Evolutionary conservation across 2,797 vertebrate genomes (phyloP).

Genomic region (Hydrolagus colliei): DNA sequence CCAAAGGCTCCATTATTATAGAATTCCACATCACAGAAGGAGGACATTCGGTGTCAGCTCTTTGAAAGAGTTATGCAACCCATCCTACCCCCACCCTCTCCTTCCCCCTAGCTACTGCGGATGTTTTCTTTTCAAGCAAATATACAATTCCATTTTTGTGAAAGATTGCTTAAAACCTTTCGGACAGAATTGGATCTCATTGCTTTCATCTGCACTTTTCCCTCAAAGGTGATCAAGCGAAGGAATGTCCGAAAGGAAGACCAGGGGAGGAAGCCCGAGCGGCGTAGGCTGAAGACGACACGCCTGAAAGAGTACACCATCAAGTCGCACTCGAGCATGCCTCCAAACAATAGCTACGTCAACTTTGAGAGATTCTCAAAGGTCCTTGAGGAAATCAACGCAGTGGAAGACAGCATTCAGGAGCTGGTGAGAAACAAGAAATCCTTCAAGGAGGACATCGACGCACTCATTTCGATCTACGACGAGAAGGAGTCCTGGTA

Average conservation of each 20-base stretch:
- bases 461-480: slow-evolving; percentile 81
- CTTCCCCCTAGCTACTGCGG: too few species aligned
- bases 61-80: too few species aligned
- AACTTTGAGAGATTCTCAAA: slow-evolving; percentile 96
- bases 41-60: too few species aligned
- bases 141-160: too few species aligned
- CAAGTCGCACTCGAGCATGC: slow-evolving; percentile 98
- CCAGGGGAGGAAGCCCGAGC: slow-evolving; percentile 73
- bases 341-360: slow-evolving; percentile 95
- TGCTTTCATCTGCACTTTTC: not conserved
- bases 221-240: slow-evolving; percentile 80
- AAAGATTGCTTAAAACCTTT: too few species aligned
- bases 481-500: slow-evolving; percentile 95
- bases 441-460: slow-evolving; percentile 81
- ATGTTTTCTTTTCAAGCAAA: too few species aligned
- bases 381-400: slow-evolving; percentile 85
- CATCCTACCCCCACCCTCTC: too few species aligned
- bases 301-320: slow-evolving; percentile 97
- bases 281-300: slow-evolving; percentile 85
- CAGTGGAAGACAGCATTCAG: slow-evolving; percentile 75
- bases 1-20: too few species aligned
- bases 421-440: slow-evolving; percentile 80
- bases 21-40: too few species aligned
- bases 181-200: not conserved
- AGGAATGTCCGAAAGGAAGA: slow-evolving; percentile 85